Evolutionary conservation across 2,888 invertebrate genomes (phyloP).

Genomic region (Geotrupes spiniger): DNA sequence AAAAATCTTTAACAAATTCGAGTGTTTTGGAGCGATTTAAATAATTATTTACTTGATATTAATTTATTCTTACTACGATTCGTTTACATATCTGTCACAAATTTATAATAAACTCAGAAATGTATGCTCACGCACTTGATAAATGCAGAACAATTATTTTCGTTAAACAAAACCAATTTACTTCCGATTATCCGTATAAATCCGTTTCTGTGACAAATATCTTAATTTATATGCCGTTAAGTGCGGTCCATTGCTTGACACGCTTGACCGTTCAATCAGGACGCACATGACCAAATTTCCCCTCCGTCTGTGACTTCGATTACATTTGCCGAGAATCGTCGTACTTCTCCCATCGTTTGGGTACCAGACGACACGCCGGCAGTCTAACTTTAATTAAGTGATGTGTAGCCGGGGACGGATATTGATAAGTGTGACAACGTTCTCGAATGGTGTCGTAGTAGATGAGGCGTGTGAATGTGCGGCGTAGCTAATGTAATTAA

Average conservation of each 20-base stretch:
- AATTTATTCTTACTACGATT: too few relatives aligned
- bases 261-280: slow-evolving; percentile 26
- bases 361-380: slow-evolving; percentile 8
- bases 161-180: too few relatives aligned
- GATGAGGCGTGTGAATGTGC: slow-evolving; percentile 49
- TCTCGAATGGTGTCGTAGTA: slow-evolving; percentile 24
- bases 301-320: slow-evolving; percentile 25
- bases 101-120: too few relatives aligned
- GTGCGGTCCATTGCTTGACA: slow-evolving; percentile 33
- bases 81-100: too few relatives aligned
- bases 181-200: not conserved
- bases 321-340: slow-evolving; percentile 21
- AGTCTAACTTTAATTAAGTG: slow-evolving; percentile 14
- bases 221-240: slow-evolving; percentile 39
- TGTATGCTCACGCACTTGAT: too few relatives aligned
- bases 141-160: too few relatives aligned
- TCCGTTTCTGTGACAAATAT: slow-evolving; percentile 25
- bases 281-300: slow-evolving; percentile 27
- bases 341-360: slow-evolving; percentile 24
- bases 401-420: slow-evolving; percentile 9
- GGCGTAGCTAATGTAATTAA: slow-evolving; percentile 48
- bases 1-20: too few relatives aligned
- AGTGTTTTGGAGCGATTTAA: too few relatives aligned
- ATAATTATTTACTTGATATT: too few relatives aligned
- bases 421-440: slow-evolving; percentile 16